These are phyloP conservation scores for Scortum barcoo DNA, from an alignment of 2,113 vertebrate genomes.

Conservation along the genomic window DNA sequence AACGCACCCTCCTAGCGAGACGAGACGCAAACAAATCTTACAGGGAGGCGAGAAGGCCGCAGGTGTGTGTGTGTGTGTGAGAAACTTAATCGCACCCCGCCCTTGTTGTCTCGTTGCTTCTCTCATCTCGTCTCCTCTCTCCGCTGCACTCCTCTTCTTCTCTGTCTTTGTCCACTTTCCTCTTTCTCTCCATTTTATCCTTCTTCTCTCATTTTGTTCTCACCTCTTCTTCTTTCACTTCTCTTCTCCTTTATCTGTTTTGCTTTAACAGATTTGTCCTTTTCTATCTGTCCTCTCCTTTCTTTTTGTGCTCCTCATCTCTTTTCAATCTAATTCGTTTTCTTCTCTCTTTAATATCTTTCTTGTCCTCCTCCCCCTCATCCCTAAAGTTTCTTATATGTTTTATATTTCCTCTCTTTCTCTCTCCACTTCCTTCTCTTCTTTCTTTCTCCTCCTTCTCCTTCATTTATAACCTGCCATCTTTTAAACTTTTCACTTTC, in stretches of 20 bases:
- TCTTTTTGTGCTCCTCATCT: not conserved
- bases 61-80: slow-evolving; percentile 52
- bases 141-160: not conserved
- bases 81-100: slow-evolving; percentile 18
- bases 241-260: not conserved
- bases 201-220: not conserved
- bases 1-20: slow-evolving; percentile 52
- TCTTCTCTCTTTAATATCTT: not conserved
- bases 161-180: not conserved
- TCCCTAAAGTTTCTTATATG: not conserved
- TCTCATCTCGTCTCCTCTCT: not conserved
- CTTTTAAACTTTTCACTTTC: not conserved
- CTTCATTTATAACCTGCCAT: not conserved
- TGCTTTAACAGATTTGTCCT: no score
- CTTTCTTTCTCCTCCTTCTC: not conserved
- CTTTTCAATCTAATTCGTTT: not conserved
- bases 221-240: not conserved
- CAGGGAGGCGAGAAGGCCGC: slow-evolving; percentile 43
- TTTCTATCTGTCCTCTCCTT: not conserved
- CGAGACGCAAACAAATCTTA: slow-evolving; percentile 63
- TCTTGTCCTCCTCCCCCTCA: not conserved
- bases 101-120: not conserved
- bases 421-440: not conserved
- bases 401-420: not conserved
- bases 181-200: not conserved